phyloP scores from a whole-genome alignment of 2,888 invertebrate species.

The Dichetophora obliterata region DNA sequence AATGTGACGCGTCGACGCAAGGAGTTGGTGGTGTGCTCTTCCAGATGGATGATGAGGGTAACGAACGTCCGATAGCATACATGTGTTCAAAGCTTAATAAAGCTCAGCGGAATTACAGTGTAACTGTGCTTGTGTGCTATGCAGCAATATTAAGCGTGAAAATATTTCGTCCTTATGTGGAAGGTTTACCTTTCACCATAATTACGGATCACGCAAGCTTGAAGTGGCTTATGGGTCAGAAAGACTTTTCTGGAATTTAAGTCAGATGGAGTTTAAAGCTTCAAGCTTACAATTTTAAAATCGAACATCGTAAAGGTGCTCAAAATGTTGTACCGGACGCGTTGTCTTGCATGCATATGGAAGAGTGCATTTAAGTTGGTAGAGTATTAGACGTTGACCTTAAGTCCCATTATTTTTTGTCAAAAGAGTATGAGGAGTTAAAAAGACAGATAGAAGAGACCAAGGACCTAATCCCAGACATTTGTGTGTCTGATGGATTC shows the following conservation, averaged over 20 bases:
- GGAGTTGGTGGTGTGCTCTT: constrained; percentile 26
- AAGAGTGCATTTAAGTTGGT: neutral
- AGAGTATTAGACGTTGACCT: neutral
- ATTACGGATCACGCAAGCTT: constrained; percentile 54
- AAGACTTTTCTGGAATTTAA: constrained; percentile 52
- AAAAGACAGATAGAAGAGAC: neutral
- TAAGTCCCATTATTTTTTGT: neutral
- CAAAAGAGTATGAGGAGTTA: constrained; percentile 7
- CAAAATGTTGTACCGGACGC: constrained; percentile 50
- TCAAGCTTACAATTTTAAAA: constrained; percentile 23
- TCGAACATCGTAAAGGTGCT: constrained; percentile 30
- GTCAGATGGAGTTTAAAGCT: constrained; percentile 49
- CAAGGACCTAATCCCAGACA: neutral
- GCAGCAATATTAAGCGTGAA: constrained; percentile 22
- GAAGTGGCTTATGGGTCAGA: constrained; percentile 53
- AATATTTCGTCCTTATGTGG: constrained; percentile 24
- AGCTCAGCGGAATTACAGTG: constrained; percentile 16
- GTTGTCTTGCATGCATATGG: constrained; percentile 42
- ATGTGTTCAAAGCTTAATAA: constrained; percentile 15
- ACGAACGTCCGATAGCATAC: constrained; percentile 17
- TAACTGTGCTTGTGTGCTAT: constrained; percentile 39
- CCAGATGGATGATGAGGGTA: neutral
- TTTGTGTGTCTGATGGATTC: neutral
- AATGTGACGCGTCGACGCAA: constrained; percentile 23
- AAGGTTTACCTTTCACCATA: constrained; percentile 45